phyloP scores from a whole-genome alignment of 2,113 vertebrate genomes.

The Oreotragus oreotragus region DNA sequence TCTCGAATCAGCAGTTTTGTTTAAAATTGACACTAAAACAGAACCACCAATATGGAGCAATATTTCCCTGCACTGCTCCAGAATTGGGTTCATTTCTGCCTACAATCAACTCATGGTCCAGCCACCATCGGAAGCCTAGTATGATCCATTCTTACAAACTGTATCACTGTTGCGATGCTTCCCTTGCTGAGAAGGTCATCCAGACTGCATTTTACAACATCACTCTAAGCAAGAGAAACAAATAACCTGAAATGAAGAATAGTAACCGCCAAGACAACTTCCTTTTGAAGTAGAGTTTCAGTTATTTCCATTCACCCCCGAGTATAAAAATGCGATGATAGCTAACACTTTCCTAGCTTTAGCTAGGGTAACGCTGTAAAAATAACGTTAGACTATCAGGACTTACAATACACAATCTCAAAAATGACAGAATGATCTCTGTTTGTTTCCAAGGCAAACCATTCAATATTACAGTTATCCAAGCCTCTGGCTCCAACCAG shows the following conservation, averaged over 20 bases:
- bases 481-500: too few relatives aligned
- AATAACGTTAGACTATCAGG: not conserved
- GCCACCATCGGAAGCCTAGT: not conserved
- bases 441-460: too few relatives aligned
- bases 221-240: not conserved
- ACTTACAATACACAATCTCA: not conserved
- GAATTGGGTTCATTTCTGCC: not conserved
- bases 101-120: not conserved
- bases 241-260: not conserved
- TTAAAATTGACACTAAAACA: not conserved
- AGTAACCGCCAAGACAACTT: not conserved
- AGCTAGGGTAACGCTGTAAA: not conserved
- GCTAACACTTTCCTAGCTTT: not conserved
- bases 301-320: not conserved
- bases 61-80: not conserved
- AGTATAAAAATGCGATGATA: not conserved
- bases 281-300: not conserved
- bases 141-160: not conserved
- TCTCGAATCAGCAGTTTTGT: not conserved
- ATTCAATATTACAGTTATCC: too few relatives aligned
- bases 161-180: fast-evolving
- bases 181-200: not conserved
- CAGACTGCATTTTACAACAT: not conserved
- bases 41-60: not conserved
- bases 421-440: too few relatives aligned